phyloP scores from a whole-genome alignment of 2,113 vertebrate species.

The Lamprologus sp. region DNA sequence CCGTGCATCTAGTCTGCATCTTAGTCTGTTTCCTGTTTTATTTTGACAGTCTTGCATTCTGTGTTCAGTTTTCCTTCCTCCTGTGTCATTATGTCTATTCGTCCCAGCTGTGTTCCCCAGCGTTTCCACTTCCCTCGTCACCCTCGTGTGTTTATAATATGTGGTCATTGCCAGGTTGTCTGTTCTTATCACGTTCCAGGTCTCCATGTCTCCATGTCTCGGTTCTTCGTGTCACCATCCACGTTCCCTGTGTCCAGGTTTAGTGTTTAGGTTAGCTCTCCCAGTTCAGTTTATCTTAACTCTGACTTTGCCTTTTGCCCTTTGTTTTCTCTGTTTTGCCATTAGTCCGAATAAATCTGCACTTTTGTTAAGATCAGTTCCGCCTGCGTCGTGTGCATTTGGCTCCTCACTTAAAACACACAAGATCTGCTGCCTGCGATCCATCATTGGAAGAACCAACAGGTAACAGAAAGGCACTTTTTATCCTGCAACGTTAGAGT shows the following conservation, averaged over 20 bases:
- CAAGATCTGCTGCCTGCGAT: not conserved
- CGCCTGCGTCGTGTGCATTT: rapidly evolving
- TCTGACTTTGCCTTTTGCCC: not conserved
- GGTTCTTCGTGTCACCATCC: not conserved
- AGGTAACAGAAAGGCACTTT: not conserved
- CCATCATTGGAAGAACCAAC: not conserved
- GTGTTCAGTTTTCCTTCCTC: not conserved
- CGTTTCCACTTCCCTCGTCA: not conserved
- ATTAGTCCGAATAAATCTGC: not conserved
- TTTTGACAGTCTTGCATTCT: not conserved
- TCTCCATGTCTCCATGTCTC: not conserved
- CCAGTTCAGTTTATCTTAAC: not conserved
- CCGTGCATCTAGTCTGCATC: not conserved
- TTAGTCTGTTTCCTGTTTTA: not conserved
- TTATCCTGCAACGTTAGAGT: not conserved
- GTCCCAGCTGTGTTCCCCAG: not conserved
- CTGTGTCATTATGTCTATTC: not conserved
- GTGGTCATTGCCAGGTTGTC: not conserved
- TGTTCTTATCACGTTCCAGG: not conserved
- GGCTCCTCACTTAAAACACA: not conserved
- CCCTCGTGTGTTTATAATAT: rapidly evolving
- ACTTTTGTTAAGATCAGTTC: not conserved
- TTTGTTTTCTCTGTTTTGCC: not conserved
- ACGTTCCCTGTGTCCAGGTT: not conserved
- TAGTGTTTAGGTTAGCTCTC: not conserved